These are phyloP conservation scores for Temnothorax curvispinosus DNA, from an alignment of 1,140 invertebrate genomes.

Conservation along the genomic window DNA sequence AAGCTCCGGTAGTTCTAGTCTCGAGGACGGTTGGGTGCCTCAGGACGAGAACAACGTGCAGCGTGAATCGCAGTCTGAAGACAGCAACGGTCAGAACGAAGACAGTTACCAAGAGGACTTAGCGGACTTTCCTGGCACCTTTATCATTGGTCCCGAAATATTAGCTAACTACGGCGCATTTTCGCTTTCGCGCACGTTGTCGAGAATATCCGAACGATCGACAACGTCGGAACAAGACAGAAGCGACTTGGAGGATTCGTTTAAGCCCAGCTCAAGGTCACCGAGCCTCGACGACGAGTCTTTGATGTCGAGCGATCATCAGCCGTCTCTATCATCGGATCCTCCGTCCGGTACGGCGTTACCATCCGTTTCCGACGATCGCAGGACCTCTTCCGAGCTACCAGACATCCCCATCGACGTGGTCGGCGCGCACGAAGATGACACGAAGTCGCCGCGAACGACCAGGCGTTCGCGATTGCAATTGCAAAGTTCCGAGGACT, in stretches of 20 bases:
- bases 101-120: slow-evolving; percentile 91
- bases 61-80: slow-evolving; percentile 85
- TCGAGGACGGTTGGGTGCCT: slow-evolving; percentile 92
- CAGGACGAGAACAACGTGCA: slow-evolving; percentile 89
- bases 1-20: slow-evolving; percentile 92
- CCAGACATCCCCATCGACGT: slow-evolving; percentile 92
- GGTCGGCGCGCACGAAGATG: slow-evolving; percentile 82
- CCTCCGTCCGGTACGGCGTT: slow-evolving; percentile 87
- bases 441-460: slow-evolving; percentile 84
- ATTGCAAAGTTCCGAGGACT: slow-evolving; percentile 89
- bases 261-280: slow-evolving; percentile 92
- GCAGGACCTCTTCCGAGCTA: slow-evolving; percentile 92
- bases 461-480: slow-evolving; percentile 81
- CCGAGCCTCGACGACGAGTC: slow-evolving; percentile 94
- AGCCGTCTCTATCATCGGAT: slow-evolving; percentile 94
- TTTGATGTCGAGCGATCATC: slow-evolving; percentile 92
- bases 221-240: slow-evolving; percentile 93
- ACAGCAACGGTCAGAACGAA: slow-evolving; percentile 87
- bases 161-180: slow-evolving; percentile 90
- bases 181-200: slow-evolving; percentile 91
- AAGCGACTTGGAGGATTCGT: slow-evolving; percentile 93
- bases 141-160: slow-evolving; percentile 89
- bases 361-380: slow-evolving; percentile 89
- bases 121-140: slow-evolving; percentile 90
- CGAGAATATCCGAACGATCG: slow-evolving; percentile 94